Base-by-base conservation (phyloP, 2,888 invertebrate genomes). In the Heliconius erato region DNA sequence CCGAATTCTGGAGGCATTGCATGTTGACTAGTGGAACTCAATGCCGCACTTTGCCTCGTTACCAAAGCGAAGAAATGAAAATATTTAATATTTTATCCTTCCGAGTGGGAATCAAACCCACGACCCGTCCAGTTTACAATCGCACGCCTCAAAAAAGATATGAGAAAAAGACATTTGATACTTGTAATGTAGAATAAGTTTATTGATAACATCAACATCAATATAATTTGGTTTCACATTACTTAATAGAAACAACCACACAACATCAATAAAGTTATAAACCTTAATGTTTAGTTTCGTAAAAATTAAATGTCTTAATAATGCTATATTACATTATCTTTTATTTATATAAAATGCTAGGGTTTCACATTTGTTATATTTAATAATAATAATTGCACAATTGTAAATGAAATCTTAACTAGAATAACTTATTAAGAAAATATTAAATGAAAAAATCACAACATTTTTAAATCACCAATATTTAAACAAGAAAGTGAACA, bases 201-300 rank as follows among this genome's bases (percentile, higher is more conserved):
- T 80, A 74, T 74, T 79, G 19, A 44, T 63, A 79, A 79, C 72
- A 65, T 72, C 28, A 72, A 76, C 76, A 63, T 40, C 63, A 63
- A 63, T 76, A 76, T 76, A 76, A 76, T 76, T 76, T 76, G 35
- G 76, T 76, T 63, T 76, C 63, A 76, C 76, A 63, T 76, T 72
- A 63, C 63, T 69, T 72, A 40, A 79, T 71, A 77, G n/a, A 79
- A 67, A 69, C 63, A 74, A 44, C 28, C 72, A 79, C 67, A 68
- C 59, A 35, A 74, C 40, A 59, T 76, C 35, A 11, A 16, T 26
- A 76, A 76, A 76, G n/a, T 76, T 35, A 59, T 76, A 76, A 59
- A 76, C 59, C 74, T 28, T 35, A 76, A 59, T 5, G 5, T 35
- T 59, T n/a, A 59, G 2, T 35, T 76, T 35, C n/a, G 63, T 35